Evolutionary conservation across 1,140 invertebrate species (phyloP).

Genomic region (Macrostomum lignano): DNA sequence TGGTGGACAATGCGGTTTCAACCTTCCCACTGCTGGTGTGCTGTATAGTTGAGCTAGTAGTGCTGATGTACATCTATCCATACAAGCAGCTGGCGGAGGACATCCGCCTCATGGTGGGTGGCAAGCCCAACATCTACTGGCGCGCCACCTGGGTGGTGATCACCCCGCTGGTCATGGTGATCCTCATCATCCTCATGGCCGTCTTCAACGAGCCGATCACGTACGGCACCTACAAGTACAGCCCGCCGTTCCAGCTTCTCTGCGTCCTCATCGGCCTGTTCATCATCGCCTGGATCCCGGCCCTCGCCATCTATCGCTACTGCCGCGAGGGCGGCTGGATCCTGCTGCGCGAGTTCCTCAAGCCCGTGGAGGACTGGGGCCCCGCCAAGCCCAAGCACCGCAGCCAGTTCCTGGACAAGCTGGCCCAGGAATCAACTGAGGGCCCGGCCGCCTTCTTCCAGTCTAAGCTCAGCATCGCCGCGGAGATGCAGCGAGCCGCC

Average conservation of each 20-base stretch:
- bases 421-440: too few relatives aligned
- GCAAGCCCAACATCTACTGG: conserved; percentile 29
- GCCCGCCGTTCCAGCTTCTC: conserved; percentile 43
- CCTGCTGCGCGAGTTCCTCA: conserved; percentile 5
- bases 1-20: background rate
- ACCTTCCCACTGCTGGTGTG: background rate
- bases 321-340: conserved; percentile 15
- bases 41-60: background rate
- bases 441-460: too few relatives aligned
- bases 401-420: conserved; percentile 10
- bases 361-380: conserved; percentile 20
- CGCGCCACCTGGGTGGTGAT: conserved; percentile 4
- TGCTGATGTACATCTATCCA: too few relatives aligned
- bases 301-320: conserved; percentile 18
- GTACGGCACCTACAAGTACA: conserved; percentile 36
- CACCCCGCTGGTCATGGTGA: conserved; percentile 6
- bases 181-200: conserved; percentile 1
- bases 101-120: conserved; percentile 55
- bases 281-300: conserved; percentile 40
- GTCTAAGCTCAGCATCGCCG: too few relatives aligned
- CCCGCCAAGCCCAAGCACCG: conserved; percentile 14
- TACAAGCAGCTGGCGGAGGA: conserved; percentile 42
- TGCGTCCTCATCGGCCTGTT: conserved; percentile 38
- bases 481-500: too few relatives aligned
- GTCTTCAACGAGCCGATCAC: conserved; percentile 5